phyloP scores from a whole-genome alignment of 2,888 invertebrate genomes.

The Ormia ochracea region DNA sequence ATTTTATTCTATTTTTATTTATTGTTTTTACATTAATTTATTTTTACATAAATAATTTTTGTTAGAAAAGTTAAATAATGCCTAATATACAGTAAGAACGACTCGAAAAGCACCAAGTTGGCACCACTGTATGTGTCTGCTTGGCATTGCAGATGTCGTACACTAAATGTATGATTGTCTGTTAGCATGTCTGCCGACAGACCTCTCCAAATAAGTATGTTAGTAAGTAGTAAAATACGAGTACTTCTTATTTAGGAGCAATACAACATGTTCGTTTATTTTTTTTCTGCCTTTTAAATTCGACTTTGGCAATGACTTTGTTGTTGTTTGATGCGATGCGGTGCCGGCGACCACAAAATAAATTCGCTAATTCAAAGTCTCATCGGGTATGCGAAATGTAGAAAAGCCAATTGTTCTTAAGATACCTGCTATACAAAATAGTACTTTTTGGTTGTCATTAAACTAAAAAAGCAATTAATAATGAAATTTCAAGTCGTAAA shows the following conservation, averaged over 20 bases:
- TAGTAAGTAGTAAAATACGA: not conserved
- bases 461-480: not conserved
- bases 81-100: no score
- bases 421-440: not conserved
- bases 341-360: slow-evolving; percentile 23
- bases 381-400: not conserved
- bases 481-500: not conserved
- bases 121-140: no score
- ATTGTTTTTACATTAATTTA: no score
- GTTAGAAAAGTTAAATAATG: no score
- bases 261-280: slow-evolving; percentile 1
- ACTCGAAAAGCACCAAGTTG: no score
- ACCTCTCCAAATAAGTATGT: not conserved
- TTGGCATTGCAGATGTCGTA: no score
- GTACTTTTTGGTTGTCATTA: not conserved
- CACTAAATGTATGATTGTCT: not conserved
- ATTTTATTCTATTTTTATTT: no score
- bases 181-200: not conserved
- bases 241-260: slow-evolving; percentile 22
- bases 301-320: slow-evolving; percentile 46
- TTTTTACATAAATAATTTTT: no score
- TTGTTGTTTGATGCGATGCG: not conserved
- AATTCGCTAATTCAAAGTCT: not conserved
- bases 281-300: not conserved
- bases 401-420: not conserved